Evolutionary conservation across 37 sponge, comb jelly and placozoan species (phyloP).

Genomic region (Amphimedon queenslandica): DNA sequence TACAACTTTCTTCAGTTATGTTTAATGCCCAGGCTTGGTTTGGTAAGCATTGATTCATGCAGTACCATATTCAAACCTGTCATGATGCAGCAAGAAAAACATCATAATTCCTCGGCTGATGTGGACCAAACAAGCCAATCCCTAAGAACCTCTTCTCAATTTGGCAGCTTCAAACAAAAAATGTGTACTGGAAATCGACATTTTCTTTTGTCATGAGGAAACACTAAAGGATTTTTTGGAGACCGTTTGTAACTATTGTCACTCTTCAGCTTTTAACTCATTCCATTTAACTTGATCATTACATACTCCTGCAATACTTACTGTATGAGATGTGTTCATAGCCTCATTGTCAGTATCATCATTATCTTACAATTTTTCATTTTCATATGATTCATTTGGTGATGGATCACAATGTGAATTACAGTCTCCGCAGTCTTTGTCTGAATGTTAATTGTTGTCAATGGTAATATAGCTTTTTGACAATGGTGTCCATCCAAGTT

Average conservation of each 20-base stretch:
- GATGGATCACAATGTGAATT: no score
- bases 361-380: no score
- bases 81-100: not conserved
- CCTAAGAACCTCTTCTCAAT: not conserved
- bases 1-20: conserved; percentile 3
- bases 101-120: not conserved
- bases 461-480: no score
- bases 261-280: not conserved
- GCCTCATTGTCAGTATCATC: no score
- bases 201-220: not conserved
- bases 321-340: no score
- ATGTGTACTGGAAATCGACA: not conserved
- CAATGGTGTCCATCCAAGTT: no score
- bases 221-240: not conserved
- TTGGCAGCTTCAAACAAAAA: not conserved
- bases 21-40: not conserved
- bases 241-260: not conserved
- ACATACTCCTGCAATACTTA: no score
- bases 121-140: not conserved
- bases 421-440: no score
- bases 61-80: not conserved
- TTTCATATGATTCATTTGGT: no score
- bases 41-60: not conserved
- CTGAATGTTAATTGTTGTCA: no score
- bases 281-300: not conserved